Base-by-base conservation (phyloP, 2,113 vertebrate genomes). In the Apaloderma vittatum region DNA sequence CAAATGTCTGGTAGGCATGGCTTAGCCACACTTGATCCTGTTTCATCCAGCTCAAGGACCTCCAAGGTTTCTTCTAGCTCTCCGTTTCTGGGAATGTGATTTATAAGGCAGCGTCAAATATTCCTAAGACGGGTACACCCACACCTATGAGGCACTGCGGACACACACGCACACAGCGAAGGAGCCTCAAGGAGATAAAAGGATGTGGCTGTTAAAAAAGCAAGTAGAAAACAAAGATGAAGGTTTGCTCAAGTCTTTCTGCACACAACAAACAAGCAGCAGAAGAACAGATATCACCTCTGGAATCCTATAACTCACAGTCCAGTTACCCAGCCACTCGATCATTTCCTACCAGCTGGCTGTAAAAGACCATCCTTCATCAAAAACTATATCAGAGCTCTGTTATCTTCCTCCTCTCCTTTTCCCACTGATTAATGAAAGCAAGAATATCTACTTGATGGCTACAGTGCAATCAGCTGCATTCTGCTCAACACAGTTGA, bases 21-120 rank as follows among this genome's bases (percentile, higher is more conserved):
- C 43, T 96, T 89, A 91, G 84, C 52, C 85, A 65, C 76, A 82
- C 70, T 65, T 77, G 89, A 94, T 89, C 73, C 66, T 79, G 54
- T 54, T 93, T 91, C 80, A 75, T 84, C 70, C n/a, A 87, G 80
- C 83, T 72, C 61, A 63, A 52, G 1, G 10, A 93, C 70, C 61
- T 95, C 80, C 76, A 72, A 81, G 45, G 70, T 24, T 89, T 76
- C 80, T 89, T 88, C 86, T 57, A 94, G 57, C 58, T 87, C 78
- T 67, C 20, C 1, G 0, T 76, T 71, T 66, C 46, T 67, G 34
- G 1, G 5, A 62, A 27, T 46, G 12, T 63, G 87, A 93, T 93
- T 95, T 95, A 92, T 54, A 89, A 65, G 62, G 34, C 73, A 90
- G 55, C 1, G 2, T 72, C 67, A 78, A 92, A 90, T 81, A 58